Evolutionary conservation across 2,113 vertebrate genomes (phyloP).

Genomic region (Elachura formosa): DNA sequence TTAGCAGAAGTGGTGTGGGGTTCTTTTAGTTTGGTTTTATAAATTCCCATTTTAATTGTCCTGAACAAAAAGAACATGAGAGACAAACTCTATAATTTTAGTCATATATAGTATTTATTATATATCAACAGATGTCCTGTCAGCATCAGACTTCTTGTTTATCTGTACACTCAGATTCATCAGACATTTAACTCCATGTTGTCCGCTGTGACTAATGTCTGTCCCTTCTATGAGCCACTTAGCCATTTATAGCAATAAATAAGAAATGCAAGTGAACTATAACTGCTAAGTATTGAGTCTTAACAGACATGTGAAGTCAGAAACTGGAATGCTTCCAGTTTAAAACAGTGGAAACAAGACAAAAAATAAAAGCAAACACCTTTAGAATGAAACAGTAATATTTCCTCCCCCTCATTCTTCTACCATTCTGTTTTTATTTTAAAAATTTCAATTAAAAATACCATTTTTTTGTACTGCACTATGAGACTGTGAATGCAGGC

Average conservation of each 20-base stretch:
- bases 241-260: neutral
- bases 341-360: neutral
- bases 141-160: neutral
- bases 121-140: neutral
- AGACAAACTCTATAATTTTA: neutral
- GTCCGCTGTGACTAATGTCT: neutral
- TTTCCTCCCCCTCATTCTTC: neutral
- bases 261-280: neutral
- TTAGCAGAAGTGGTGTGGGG: fast-evolving
- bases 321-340: neutral
- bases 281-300: neutral
- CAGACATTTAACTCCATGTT: neutral
- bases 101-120: neutral
- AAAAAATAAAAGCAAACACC: neutral
- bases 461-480: neutral
- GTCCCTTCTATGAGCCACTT: neutral
- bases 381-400: neutral
- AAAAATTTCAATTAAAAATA: neutral
- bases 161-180: neutral
- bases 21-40: neutral
- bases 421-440: neutral
- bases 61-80: neutral
- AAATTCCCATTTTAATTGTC: neutral
- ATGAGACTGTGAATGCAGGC: neutral
- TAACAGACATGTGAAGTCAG: neutral